Conservation (phyloP, 1,140 invertebrate species). For the Choristoneura fumiferana region DNA sequence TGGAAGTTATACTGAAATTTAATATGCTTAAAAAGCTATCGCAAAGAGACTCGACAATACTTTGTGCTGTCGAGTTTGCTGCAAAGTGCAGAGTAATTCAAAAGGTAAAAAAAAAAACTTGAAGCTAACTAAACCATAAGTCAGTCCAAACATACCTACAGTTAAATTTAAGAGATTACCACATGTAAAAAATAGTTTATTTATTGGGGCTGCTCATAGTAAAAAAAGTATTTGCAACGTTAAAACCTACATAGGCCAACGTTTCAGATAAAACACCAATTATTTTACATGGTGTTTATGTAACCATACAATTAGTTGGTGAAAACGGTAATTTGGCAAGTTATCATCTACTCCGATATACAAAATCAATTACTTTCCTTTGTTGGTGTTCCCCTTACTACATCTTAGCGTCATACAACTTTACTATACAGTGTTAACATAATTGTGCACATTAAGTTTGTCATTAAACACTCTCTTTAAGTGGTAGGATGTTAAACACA, state of each 20-base stretch:
- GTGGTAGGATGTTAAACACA: slow-evolving; percentile 34
- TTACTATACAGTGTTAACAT: slow-evolving; percentile 20
- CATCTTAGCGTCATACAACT: slow-evolving; percentile 16
- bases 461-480: not conserved
- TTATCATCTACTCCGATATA: slow-evolving; percentile 9
- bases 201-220: slow-evolving; percentile 2
- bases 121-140: not conserved
- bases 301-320: not conserved
- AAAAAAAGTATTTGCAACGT: not conserved
- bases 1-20: too few species aligned
- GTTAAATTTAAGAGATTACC: not conserved
- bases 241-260: not conserved
- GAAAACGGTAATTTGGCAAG: slow-evolving; percentile 7
- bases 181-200: too few species aligned
- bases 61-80: not conserved
- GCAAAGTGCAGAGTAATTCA: slow-evolving; percentile 1
- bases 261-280: not conserved
- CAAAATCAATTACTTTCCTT: slow-evolving; percentile 22
- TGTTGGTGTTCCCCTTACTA: slow-evolving; percentile 26
- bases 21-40: too few species aligned
- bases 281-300: not conserved
- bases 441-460: slow-evolving; percentile 11
- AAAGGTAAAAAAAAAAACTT: not conserved
- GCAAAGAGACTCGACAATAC: too few species aligned
- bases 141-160: not conserved